phyloP scores from a whole-genome alignment of 2,888 invertebrate species.

The Hermodice carunculata region DNA sequence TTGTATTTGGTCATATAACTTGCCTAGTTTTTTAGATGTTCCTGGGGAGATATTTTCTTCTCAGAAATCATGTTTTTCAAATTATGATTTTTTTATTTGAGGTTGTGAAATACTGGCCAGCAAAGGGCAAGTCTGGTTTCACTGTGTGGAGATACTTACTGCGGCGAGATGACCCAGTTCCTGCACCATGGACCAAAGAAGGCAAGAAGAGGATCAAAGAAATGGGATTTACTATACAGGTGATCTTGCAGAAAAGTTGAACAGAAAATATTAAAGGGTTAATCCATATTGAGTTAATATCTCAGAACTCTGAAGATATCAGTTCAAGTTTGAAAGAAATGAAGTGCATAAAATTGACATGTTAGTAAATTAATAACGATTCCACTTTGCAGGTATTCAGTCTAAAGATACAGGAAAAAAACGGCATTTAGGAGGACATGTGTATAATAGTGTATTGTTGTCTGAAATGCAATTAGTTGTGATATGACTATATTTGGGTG shows the following conservation, averaged over 20 bases:
- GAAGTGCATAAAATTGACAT: background rate
- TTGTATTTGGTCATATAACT: background rate
- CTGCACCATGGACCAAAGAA: slow-evolving; percentile 83
- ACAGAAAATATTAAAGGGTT: too few species aligned
- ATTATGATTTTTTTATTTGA: slow-evolving; percentile 34
- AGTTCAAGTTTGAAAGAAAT: background rate
- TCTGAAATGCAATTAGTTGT: background rate
- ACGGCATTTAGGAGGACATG: background rate
- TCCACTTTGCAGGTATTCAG: too few species aligned
- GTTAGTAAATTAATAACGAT: too few species aligned
- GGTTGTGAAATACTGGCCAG: slow-evolving; percentile 85
- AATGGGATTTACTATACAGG: slow-evolving; percentile 69
- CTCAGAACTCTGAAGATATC: too few species aligned
- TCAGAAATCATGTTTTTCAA: background rate
- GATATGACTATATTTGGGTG: background rate
- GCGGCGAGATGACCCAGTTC: slow-evolving; percentile 81
- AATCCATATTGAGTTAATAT: too few species aligned
- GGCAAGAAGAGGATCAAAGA: slow-evolving; percentile 74
- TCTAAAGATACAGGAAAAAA: too few species aligned
- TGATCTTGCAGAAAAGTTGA: too few species aligned
- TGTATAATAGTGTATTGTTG: background rate
- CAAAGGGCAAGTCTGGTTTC: slow-evolving; percentile 83
- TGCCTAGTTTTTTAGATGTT: too few species aligned
- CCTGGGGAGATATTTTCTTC: too few species aligned
- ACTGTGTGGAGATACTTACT: slow-evolving; percentile 85